Evolutionary conservation across 2,888 invertebrate genomes (phyloP).

Genomic region (Cephus rjabovi): DNA sequence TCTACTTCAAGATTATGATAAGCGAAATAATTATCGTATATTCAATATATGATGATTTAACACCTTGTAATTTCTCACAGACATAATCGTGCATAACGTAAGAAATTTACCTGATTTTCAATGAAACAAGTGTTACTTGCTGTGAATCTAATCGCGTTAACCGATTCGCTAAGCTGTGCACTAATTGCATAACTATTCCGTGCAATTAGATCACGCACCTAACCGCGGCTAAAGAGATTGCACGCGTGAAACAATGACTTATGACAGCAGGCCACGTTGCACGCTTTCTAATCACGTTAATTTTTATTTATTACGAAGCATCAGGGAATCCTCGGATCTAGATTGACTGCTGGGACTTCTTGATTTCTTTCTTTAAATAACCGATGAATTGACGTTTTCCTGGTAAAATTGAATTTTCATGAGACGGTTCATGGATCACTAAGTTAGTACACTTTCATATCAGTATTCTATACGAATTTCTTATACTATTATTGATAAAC

Average conservation of each 20-base stretch:
- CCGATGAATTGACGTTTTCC: neutral
- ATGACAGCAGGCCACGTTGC: slow-evolving; percentile 27
- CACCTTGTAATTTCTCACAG: neutral
- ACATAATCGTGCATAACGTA: neutral
- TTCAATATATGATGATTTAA: neutral
- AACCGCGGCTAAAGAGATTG: neutral
- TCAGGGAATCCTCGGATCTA: neutral
- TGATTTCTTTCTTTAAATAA: neutral
- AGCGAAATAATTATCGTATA: neutral
- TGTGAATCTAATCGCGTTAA: neutral
- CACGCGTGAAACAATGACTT: slow-evolving; percentile 28
- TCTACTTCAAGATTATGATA: neutral
- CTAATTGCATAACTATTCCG: slow-evolving; percentile 5
- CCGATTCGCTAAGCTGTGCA: neutral
- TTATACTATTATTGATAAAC: neutral
- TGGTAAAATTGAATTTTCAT: neutral
- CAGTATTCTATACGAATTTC: neutral
- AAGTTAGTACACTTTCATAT: neutral
- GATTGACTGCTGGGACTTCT: neutral
- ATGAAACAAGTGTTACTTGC: neutral
- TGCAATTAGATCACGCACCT: slow-evolving; percentile 1
- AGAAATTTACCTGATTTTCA: neutral
- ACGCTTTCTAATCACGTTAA: slow-evolving; percentile 42
- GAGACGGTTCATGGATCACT: neutral
- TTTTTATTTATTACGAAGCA: slow-evolving; percentile 34